Base-by-base conservation (phyloP, 35 echinoderm and acorn worm species). In the Lytechinus variegatus region DNA sequence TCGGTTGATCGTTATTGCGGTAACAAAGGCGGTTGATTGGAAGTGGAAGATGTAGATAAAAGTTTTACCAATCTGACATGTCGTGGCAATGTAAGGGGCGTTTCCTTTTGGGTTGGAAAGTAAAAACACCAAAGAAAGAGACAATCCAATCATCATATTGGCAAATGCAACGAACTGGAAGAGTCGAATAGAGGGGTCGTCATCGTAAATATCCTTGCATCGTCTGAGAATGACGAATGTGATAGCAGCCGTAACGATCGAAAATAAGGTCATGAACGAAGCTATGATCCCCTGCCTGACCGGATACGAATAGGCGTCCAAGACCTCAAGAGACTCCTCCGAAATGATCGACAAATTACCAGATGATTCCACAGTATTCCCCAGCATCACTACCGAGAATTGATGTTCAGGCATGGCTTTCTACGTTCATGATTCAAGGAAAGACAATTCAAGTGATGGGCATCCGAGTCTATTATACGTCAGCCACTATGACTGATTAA, bases 31-130 rank as follows among this genome's bases (percentile, higher is more conserved):
- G 88, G 28, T 90, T 21, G 88, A 10, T 54, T 29, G 88, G 52
- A 90, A 90, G n/a, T 90, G 33, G 88, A 29, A 90, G 2, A 90
- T 90, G 88, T 52, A 90, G 5, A 90, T 90, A 10, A 28, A 90
- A 7, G 88, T 19, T 54, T 90, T 90, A 90, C 28, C 10, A 12
- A 21, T 90, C 88, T 90, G 88, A 90, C 88, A 90, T 8, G 52
- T 44, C 5, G 14, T 12, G 16, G 28, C 29, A 19, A 33, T 6
- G 10, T 90, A 90, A 5, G 16, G 29, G 28, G 9, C 9, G 14
- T 44, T 27, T 3, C 27, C 88, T 4, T 6, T 2, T 4, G 29
- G 27, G 7, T 90, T 44, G 52, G 28, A 90, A 16, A 79, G 19
- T 4, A 79, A 79, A 24, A 79, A 79, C 3, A 79, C 66, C 21